Evolutionary conservation across 64 coral and sea anemone genomes (phyloP).

Genomic region (Montipora cactus): DNA sequence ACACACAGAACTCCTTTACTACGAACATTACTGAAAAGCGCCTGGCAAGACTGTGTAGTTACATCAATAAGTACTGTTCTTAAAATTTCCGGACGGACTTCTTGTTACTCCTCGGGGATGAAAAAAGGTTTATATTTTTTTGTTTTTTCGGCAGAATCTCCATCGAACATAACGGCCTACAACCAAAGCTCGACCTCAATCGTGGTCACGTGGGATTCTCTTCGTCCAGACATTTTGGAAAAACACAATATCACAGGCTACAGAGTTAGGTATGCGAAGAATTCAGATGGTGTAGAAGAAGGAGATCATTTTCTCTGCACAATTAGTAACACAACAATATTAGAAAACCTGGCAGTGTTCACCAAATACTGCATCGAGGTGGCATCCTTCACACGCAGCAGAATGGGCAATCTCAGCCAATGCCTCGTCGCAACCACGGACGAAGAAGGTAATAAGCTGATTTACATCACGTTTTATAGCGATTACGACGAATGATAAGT

Average conservation of each 20-base stretch:
- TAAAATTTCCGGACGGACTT: too few relatives aligned
- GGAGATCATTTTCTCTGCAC: neutral
- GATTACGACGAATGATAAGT: too few relatives aligned
- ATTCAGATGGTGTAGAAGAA: too few relatives aligned
- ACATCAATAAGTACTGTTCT: too few relatives aligned
- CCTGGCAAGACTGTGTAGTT: too few relatives aligned
- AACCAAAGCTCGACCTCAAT: constrained; percentile 28
- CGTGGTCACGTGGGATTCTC: neutral
- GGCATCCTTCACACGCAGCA: neutral
- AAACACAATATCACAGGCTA: neutral
- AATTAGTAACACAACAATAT: neutral
- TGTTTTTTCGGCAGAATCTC: neutral
- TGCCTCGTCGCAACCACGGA: constrained; percentile 29
- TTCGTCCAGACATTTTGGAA: neutral
- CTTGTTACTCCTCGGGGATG: too few relatives aligned
- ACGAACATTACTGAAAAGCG: too few relatives aligned
- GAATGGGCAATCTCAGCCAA: constrained; percentile 14
- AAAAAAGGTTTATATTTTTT: too few relatives aligned
- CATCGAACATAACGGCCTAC: neutral
- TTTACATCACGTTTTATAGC: too few relatives aligned
- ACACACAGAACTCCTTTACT: too few relatives aligned
- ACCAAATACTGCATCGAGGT: constrained; percentile 27
- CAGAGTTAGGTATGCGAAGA: neutral
- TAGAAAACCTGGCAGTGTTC: neutral
- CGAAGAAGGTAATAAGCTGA: constrained; percentile 27